Conservation (phyloP, 2,888 invertebrate genomes). For the Pachymerium ferrugineum region DNA sequence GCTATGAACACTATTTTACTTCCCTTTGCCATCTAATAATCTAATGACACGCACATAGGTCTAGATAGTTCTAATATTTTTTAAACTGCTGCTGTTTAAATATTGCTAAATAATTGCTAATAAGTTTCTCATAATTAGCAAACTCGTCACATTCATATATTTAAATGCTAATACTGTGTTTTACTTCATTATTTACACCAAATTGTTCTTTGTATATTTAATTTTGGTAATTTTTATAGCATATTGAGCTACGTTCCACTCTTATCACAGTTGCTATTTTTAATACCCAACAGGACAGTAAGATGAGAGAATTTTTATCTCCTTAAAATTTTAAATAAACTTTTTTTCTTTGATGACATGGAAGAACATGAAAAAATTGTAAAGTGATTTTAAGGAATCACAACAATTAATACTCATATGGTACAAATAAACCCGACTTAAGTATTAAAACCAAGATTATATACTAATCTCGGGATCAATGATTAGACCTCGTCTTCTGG, state of each 20-base stretch:
- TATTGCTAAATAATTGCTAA: no score
- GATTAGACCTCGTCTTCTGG: slow-evolving; percentile 31
- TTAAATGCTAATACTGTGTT: neutral
- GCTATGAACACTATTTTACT: no score
- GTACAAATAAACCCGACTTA: neutral
- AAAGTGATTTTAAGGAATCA: neutral
- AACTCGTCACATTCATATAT: no score
- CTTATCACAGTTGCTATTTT: slow-evolving; percentile 6
- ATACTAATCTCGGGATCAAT: neutral
- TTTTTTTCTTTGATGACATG: neutral
- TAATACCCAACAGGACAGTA: slow-evolving; percentile 14
- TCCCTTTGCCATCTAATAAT: no score
- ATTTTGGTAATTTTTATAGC: neutral
- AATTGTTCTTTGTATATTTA: neutral
- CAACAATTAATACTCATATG: neutral
- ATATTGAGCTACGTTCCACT: neutral
- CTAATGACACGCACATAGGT: no score
- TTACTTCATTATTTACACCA: neutral
- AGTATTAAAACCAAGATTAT: neutral
- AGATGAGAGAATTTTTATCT: neutral
- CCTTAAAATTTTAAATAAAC: neutral
- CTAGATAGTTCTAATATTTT: no score
- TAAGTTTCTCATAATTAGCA: no score
- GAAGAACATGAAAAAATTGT: slow-evolving; percentile 5
- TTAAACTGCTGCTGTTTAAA: no score